Evolutionary conservation across 2,113 vertebrate genomes (phyloP).

Genomic region (Pelusios castaneus): DNA sequence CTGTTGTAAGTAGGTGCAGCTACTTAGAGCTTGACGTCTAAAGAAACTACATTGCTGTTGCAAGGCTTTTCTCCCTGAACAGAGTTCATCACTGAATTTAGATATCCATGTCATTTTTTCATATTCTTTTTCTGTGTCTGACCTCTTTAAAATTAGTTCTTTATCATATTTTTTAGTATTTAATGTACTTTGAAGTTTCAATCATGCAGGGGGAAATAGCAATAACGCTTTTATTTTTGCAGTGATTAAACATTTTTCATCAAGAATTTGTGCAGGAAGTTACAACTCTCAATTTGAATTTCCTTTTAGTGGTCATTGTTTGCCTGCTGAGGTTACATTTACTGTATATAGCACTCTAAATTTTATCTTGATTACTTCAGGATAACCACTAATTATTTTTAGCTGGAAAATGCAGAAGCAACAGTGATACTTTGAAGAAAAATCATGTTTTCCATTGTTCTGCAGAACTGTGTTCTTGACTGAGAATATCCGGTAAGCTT

Average conservation of each 20-base stretch:
- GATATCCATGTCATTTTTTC: neutral
- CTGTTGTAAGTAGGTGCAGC: neutral
- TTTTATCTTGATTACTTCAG: neutral
- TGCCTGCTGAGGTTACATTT: accelerated
- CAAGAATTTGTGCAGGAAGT: neutral
- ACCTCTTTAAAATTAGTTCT: neutral
- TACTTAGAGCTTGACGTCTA: neutral
- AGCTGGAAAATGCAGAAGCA: neutral
- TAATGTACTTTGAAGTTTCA: neutral
- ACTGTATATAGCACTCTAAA: neutral
- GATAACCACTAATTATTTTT: neutral
- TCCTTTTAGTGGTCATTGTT: neutral
- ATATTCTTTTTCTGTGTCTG: neutral
- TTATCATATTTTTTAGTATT: neutral
- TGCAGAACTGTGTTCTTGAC: neutral
- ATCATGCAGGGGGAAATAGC: neutral
- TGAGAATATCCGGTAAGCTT: neutral
- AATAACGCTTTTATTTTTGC: neutral
- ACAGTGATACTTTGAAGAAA: neutral
- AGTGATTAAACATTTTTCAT: neutral
- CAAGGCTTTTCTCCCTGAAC: neutral
- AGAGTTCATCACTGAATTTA: neutral
- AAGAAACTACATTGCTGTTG: neutral
- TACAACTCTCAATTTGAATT: neutral
- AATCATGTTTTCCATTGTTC: neutral